A percentile compares a stretch with the other conserved stretches of the same genome.
phyloP scores from a whole-genome alignment of 2,797 vertebrate genomes.

The Phoebastria nigripes region DNA sequence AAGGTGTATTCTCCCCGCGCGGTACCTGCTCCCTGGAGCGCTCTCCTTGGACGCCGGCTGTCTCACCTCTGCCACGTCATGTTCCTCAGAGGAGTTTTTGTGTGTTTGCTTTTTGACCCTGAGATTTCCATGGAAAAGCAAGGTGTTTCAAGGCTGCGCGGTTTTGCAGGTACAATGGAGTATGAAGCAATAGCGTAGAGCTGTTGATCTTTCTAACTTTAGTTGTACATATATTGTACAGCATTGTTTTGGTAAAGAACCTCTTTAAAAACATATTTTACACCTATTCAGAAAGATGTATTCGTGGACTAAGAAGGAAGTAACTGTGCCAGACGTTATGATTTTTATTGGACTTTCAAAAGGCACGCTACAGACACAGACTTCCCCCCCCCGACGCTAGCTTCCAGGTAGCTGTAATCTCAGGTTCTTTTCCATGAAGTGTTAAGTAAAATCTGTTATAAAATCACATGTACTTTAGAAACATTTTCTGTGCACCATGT shows the following conservation, averaged over 20 bases:
- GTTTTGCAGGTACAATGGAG: background rate
- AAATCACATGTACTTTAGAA: conserved; percentile 27
- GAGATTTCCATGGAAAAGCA: background rate
- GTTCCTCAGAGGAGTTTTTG: background rate
- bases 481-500: conserved; percentile 43
- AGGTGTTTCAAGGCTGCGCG: fast-evolving
- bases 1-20: background rate
- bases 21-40: background rate
- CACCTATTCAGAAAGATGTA: background rate
- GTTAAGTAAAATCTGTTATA: background rate
- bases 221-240: fast-evolving
- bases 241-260: background rate
- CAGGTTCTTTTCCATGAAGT: background rate
- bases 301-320: background rate
- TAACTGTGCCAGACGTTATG: background rate
- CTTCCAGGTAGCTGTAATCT: background rate
- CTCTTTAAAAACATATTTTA: background rate
- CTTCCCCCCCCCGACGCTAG: background rate
- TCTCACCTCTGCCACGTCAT: fast-evolving
- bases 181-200: fast-evolving
- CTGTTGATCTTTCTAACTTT: background rate
- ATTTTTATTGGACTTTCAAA: background rate
- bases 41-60: background rate
- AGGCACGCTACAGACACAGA: fast-evolving
- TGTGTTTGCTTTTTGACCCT: background rate